phyloP scores from a whole-genome alignment of 2,888 invertebrate genomes.

The Eilema caniola region DNA sequence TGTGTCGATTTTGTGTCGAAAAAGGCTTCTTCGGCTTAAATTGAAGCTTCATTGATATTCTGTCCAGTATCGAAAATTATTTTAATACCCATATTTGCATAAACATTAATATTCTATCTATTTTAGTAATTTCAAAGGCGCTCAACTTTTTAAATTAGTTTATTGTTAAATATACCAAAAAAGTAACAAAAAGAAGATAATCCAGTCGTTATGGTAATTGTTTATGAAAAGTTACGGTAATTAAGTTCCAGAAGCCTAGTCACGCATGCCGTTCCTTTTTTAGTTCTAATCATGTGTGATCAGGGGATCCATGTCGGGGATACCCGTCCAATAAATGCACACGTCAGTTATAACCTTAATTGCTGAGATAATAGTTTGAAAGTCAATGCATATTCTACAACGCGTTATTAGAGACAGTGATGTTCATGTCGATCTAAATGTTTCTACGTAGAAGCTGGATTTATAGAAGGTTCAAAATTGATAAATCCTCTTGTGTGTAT shows the following conservation, averaged over 20 bases:
- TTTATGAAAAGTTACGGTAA: no score
- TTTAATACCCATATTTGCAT: conserved; percentile 53
- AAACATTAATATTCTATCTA: conserved; percentile 44
- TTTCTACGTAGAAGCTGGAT: conserved; percentile 34
- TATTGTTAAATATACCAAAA: background rate
- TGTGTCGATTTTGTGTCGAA: conserved; percentile 52
- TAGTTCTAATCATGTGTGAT: background rate
- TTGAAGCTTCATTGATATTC: conserved; percentile 62
- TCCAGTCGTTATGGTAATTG: background rate
- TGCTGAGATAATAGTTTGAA: conserved; percentile 18
- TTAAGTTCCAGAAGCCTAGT: no score
- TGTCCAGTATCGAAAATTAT: conserved; percentile 46
- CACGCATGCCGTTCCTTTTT: background rate
- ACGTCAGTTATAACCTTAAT: background rate
- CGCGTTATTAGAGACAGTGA: conserved; percentile 32
- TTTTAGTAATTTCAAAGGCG: conserved; percentile 26
- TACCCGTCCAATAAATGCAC: background rate
- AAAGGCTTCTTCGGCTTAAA: conserved; percentile 44
- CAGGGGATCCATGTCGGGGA: background rate
- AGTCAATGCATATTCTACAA: conserved; percentile 24
- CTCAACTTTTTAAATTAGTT: background rate
- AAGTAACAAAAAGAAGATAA: background rate
- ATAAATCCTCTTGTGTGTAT: conserved; percentile 39
- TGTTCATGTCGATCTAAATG: conserved; percentile 38
- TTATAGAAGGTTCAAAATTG: conserved; percentile 43